Evolutionary conservation across 1,140 invertebrate species (phyloP).

Genomic region (Zaprionus vittiger): DNA sequence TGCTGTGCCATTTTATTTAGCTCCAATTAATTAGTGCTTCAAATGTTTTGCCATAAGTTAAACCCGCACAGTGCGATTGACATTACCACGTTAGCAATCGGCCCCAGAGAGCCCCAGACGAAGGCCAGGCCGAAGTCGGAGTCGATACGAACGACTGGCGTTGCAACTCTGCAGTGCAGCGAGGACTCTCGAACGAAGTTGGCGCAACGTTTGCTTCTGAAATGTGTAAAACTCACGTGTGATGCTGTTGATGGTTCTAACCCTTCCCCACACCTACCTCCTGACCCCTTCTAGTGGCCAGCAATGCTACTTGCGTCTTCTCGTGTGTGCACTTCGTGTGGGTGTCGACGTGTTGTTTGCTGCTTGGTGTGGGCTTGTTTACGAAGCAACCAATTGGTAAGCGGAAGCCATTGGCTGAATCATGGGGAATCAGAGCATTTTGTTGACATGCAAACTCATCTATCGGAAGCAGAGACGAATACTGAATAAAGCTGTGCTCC

Average conservation of each 20-base stretch:
- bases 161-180: constrained; percentile 2
- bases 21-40: constrained; percentile 84
- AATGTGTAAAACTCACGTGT: constrained; percentile 82
- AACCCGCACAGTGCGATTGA: constrained; percentile 81
- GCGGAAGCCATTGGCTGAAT: constrained; percentile 33
- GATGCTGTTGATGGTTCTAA: constrained; percentile 75
- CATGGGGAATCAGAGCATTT: constrained; percentile 31
- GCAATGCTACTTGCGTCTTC: constrained; percentile 3
- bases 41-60: constrained; percentile 84
- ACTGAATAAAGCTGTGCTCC: neutral
- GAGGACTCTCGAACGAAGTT: constrained; percentile 27
- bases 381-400: constrained; percentile 39
- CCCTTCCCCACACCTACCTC: constrained; percentile 17
- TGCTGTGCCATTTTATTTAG: constrained; percentile 84
- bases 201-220: constrained; percentile 71
- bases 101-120: constrained; percentile 25
- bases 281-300: constrained; percentile 4
- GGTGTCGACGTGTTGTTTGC: constrained; percentile 48
- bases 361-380: constrained; percentile 19
- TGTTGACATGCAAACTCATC: constrained; percentile 7
- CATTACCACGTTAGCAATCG: constrained; percentile 78
- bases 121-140: constrained; percentile 35
- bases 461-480: neutral
- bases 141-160: constrained; percentile 26
- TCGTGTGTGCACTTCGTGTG: constrained; percentile 48